phyloP scores from a whole-genome alignment of 2,888 invertebrate species.

The Amblyjoppa proteus region DNA sequence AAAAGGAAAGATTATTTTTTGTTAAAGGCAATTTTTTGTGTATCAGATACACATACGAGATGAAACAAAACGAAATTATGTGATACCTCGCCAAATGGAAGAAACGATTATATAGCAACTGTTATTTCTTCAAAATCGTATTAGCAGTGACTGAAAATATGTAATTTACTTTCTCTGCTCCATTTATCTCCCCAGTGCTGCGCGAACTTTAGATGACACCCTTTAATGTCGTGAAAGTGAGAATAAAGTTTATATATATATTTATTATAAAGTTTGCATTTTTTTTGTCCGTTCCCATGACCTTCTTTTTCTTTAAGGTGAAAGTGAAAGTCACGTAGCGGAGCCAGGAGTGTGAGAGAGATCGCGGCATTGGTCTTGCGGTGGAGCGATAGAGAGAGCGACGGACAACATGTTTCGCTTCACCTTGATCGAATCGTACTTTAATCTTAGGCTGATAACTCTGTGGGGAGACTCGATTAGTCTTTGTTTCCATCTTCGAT shows the following conservation, averaged over 20 bases:
- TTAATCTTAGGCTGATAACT: too few relatives aligned
- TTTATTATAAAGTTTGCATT: conserved; percentile 28
- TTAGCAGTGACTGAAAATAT: conserved; percentile 31
- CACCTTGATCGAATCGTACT: not conserved
- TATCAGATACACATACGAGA: conserved; percentile 12
- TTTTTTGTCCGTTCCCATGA: not conserved
- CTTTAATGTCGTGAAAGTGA: conserved; percentile 38
- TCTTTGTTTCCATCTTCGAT: too few relatives aligned
- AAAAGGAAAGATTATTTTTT: not conserved
- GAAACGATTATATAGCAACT: not conserved
- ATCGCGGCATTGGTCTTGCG: too few relatives aligned
- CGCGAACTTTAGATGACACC: not conserved
- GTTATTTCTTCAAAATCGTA: conserved; percentile 40
- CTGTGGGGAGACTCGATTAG: too few relatives aligned
- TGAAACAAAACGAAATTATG: not conserved
- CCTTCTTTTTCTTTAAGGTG: not conserved
- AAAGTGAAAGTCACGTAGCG: too few relatives aligned
- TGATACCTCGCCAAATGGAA: not conserved
- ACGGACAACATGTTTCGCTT: too few relatives aligned
- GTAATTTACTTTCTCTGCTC: conserved; percentile 18
- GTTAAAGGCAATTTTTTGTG: not conserved
- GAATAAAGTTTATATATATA: conserved; percentile 62
- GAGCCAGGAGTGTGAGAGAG: too few relatives aligned
- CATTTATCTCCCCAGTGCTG: conserved; percentile 18
- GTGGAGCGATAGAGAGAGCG: too few relatives aligned